Evolutionary conservation across 1,140 invertebrate species (phyloP).

Genomic region (Saxidomus purpurata): DNA sequence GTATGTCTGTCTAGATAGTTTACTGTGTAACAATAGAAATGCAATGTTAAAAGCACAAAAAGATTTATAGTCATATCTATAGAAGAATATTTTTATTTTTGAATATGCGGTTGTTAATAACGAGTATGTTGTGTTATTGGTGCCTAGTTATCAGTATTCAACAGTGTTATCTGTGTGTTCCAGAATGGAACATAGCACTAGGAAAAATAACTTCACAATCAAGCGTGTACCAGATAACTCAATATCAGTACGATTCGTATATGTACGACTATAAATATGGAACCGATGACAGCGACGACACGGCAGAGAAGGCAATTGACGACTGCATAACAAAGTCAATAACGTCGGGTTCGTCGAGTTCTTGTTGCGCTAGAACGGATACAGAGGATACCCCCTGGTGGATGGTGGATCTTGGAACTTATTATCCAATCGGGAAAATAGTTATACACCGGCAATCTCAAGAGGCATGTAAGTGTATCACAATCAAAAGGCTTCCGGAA

Average conservation of each 20-base stretch:
- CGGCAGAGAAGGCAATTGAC: constrained; percentile 5
- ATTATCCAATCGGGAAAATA: constrained; percentile 26
- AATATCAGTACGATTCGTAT: not conserved
- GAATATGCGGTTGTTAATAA: too few species aligned
- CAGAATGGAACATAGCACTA: constrained; percentile 59
- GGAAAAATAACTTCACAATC: constrained; percentile 34
- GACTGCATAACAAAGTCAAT: not conserved
- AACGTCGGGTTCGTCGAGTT: too few species aligned
- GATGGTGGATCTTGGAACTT: constrained; percentile 42
- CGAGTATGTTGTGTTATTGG: too few species aligned
- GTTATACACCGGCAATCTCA: constrained; percentile 6
- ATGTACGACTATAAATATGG: not conserved
- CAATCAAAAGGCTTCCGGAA: too few species aligned
- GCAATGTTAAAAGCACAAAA: too few species aligned
- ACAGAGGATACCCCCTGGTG: constrained; percentile 8
- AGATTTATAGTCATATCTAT: too few species aligned
- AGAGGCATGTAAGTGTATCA: constrained; percentile 36
- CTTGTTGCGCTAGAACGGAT: not conserved
- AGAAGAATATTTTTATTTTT: too few species aligned
- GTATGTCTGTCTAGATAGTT: too few species aligned
- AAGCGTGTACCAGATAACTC: not conserved
- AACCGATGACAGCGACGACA: not conserved
- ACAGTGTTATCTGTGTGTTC: too few species aligned
- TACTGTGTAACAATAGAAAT: too few species aligned
- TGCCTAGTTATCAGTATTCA: too few species aligned